These are phyloP conservation scores for Caloenas nicobarica DNA, from an alignment of 2,113 vertebrate species.

Conservation along the genomic window DNA sequence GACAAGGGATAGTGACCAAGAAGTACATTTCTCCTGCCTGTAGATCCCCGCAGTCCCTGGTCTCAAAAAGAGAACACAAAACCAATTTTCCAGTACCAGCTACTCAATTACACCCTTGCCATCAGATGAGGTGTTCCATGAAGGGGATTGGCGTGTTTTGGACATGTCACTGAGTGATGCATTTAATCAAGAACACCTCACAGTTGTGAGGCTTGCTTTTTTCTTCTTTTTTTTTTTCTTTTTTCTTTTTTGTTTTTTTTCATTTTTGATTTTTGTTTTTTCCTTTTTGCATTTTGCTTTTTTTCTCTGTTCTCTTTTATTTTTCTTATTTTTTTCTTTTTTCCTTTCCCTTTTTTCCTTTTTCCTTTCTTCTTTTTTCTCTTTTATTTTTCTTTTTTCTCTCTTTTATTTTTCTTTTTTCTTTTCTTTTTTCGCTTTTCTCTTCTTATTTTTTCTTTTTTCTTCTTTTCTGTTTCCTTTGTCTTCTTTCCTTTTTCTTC, in stretches of 20 bases:
- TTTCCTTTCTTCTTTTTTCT: not conserved
- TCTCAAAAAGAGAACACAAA: not conserved
- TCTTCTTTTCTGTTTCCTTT: too few species aligned
- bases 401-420: not conserved
- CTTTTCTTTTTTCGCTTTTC: not conserved
- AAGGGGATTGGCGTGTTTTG: constrained; percentile 10
- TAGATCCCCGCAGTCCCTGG: not conserved
- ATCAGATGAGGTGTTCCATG: constrained; percentile 15
- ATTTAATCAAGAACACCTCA: constrained; percentile 66
- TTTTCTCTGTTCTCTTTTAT: too few species aligned
- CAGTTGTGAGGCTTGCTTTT: not conserved
- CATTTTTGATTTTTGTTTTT: rapidly evolving
- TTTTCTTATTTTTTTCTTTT: too few species aligned
- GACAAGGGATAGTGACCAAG: not conserved
- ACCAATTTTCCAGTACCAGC: constrained; percentile 12
- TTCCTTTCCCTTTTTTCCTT: not conserved
- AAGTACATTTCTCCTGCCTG: not conserved
- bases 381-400: too few species aligned
- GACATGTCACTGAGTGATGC: constrained; percentile 34
- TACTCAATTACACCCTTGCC: not conserved
- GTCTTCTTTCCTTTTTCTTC: not conserved
- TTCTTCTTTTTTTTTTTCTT: rapidly evolving
- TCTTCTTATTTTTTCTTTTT: not conserved
- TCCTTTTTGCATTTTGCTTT: too few species aligned
- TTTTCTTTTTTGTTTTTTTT: rapidly evolving